phyloP scores from a whole-genome alignment of 2,113 vertebrate genomes.

The Antennarius striatus region DNA sequence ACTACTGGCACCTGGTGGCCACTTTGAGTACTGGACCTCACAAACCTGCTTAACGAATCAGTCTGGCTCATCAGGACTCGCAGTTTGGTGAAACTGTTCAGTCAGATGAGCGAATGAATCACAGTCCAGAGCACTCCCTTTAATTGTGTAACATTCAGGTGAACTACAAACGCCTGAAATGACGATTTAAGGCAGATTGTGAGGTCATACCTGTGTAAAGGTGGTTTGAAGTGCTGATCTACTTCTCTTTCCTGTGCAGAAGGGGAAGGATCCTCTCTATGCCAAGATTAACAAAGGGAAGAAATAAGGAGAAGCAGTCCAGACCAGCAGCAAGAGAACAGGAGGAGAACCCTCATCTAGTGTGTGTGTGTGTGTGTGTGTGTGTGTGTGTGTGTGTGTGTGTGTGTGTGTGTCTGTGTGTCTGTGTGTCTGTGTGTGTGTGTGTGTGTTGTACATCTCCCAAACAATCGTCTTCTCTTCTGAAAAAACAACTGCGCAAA shows the following conservation, averaged over 20 bases:
- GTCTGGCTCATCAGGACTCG: slow-evolving; percentile 9
- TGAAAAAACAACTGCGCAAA: slow-evolving; percentile 60
- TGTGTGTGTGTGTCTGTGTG: slow-evolving; percentile 25
- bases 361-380: slow-evolving; percentile 42
- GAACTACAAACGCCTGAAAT: too few relatives aligned
- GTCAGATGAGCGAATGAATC: slow-evolving; percentile 18
- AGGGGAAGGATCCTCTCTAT: slow-evolving; percentile 94
- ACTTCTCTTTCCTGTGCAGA: slow-evolving; percentile 53
- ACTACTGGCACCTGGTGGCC: slow-evolving; percentile 75
- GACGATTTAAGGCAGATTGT: too few relatives aligned
- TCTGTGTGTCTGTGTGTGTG: slow-evolving; percentile 41
- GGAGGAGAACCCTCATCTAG: slow-evolving; percentile 67
- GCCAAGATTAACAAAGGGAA: slow-evolving; percentile 96
- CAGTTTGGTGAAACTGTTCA: not conserved
- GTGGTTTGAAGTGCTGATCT: slow-evolving; percentile 1
- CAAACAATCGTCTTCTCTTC: slow-evolving; percentile 48
- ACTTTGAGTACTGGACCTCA: not conserved
- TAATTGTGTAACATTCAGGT: slow-evolving; percentile 2
- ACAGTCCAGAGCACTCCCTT: slow-evolving; percentile 1
- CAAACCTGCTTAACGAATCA: not conserved
- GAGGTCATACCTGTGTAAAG: not conserved
- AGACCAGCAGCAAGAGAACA: slow-evolving; percentile 71
- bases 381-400: slow-evolving; percentile 44
- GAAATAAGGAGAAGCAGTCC: slow-evolving; percentile 81
- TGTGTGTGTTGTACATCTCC: slow-evolving; percentile 41